Percentiles rank a stretch among this genome's conserved stretches.
phyloP scores from a whole-genome alignment of 30 jellyfish, hydroid and myxozoan species.

The Rhopilema esculentum region DNA sequence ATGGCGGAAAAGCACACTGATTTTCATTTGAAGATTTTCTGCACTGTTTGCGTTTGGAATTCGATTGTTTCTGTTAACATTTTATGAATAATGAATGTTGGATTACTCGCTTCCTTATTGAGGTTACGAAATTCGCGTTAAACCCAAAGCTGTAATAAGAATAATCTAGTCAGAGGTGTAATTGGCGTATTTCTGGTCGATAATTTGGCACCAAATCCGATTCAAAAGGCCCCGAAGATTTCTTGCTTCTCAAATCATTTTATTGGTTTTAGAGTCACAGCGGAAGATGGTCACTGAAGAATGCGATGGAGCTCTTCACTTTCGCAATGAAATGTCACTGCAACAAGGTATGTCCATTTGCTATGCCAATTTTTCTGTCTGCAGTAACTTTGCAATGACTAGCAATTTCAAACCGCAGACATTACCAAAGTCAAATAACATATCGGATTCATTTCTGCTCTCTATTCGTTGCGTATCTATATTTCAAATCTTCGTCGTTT shows the following conservation, averaged over 20 bases:
- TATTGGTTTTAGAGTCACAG: neutral
- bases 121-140: neutral
- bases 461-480: neutral
- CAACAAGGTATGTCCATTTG: neutral
- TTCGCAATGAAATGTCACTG: neutral
- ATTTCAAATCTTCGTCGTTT: neutral
- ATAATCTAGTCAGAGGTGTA: neutral
- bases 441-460: neutral
- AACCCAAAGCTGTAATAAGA: neutral
- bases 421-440: neutral
- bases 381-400: neutral
- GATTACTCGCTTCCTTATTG: neutral
- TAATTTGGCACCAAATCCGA: neutral
- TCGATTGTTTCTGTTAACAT: neutral
- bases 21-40: neutral
- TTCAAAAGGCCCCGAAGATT: neutral
- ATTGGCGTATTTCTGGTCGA: neutral
- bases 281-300: neutral
- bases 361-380: too few species aligned
- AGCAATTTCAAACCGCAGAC: neutral
- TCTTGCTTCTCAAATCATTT: too few species aligned
- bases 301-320: neutral
- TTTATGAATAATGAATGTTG: neutral
- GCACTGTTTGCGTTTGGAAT: neutral
- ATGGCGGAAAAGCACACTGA: neutral